Base-by-base conservation (phyloP, 2,113 vertebrate species). In the Platycercus adscitus region DNA sequence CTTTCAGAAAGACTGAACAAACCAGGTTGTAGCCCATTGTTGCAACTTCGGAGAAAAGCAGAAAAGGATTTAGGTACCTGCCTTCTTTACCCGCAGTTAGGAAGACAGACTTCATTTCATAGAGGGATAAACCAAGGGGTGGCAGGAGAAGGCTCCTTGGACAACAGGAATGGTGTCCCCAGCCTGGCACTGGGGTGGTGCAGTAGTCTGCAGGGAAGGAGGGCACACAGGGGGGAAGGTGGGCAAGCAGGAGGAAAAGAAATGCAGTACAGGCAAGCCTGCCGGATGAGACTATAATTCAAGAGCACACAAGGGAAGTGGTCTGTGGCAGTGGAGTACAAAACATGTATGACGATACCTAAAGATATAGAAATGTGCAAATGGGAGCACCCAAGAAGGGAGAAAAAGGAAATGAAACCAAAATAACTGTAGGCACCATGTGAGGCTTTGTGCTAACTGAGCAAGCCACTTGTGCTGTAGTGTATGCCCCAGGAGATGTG, bases 381-480 rank as follows among this genome's bases (percentile, higher is more conserved):
- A 80, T 69, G 29, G 64, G 79, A 81, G 60, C 18, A 1, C 60
- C 12, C 33, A 64, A 83, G 68, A 91, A 33, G 72, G 37, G 24
- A 73, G 33, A 58, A 70, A 89, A 80, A 83, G 71, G 79, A 93
- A 96, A n/a, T 16, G 15, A 90, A 90, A 78, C 46, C 44, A 12
- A 69, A 61, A 9, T 66, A 17, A 39, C 55, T 64, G 19, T 55
- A 80, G 24, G 41, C 20, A 70, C 18, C 37, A 3, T 19, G 18
- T 72, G 35, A 80, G 28, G 24, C 63, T 94, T 80, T 50, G 46
- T 50, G 29, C 50, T 61, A 17, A 44, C 47, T 11, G 41, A 82
- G 66, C 44, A 37, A 65, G n/a, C 82, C 53, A 66, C 16, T n/a
- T 86, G 88, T 6, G 0, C 21, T n/a, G 29, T 35, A 53, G 39